Percentiles rank a stretch among this genome's conserved stretches.
Evolutionary conservation across 2,113 vertebrate genomes (phyloP).

Genomic region (Climacteris rufus): DNA sequence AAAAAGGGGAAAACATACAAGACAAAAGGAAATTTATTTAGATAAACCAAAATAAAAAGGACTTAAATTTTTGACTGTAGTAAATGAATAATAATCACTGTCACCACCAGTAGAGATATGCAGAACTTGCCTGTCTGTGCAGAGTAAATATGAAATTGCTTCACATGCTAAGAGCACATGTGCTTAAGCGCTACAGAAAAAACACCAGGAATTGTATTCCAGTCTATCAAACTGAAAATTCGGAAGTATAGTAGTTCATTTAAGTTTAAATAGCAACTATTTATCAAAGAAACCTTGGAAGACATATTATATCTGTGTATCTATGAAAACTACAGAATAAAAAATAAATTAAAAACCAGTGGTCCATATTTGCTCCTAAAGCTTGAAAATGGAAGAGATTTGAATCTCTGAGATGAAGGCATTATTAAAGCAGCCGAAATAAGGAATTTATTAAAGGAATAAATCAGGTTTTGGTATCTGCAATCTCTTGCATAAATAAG

Average conservation of each 20-base stretch:
- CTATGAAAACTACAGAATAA: neutral
- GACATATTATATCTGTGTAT: neutral
- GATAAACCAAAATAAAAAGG: neutral
- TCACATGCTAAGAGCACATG: neutral
- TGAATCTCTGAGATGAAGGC: neutral
- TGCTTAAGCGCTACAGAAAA: neutral
- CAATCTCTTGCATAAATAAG: neutral
- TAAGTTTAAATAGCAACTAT: neutral
- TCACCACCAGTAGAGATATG: accelerated
- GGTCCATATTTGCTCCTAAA: neutral
- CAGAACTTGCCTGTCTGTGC: neutral
- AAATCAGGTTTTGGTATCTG: neutral
- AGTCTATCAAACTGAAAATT: neutral
- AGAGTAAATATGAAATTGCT: neutral
- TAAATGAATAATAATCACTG: neutral
- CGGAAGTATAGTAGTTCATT: neutral
- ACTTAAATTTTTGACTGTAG: neutral
- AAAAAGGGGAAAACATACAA: neutral
- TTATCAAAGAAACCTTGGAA: neutral
- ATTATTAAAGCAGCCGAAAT: neutral
- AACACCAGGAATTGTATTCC: neutral
- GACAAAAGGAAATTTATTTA: neutral
- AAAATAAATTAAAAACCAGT: neutral
- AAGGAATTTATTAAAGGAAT: neutral
- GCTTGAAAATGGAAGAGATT: neutral